phyloP scores from a whole-genome alignment of 2,888 invertebrate species.

The Eupsilia transversa region DNA sequence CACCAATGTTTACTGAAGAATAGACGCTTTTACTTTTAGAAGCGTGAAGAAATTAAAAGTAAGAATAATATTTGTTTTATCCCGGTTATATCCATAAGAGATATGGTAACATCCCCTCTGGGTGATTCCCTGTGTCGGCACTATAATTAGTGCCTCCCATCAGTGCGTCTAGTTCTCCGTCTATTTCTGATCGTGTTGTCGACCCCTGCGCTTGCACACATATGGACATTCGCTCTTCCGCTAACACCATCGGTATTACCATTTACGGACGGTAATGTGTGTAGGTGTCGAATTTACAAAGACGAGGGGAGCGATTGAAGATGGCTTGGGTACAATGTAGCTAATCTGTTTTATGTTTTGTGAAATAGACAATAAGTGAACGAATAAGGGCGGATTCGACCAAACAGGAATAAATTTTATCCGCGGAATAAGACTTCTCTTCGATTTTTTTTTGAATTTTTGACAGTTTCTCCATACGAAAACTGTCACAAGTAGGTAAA shows the following conservation, averaged over 20 bases:
- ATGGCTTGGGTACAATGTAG: slow-evolving; percentile 9
- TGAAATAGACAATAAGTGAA: background rate
- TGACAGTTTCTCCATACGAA: too few species aligned
- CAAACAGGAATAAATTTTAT: too few species aligned
- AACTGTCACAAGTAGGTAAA: too few species aligned
- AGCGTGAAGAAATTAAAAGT: slow-evolving; percentile 49
- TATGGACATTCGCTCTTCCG: slow-evolving; percentile 75
- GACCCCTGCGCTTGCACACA: slow-evolving; percentile 77
- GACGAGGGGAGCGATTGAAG: slow-evolving; percentile 48
- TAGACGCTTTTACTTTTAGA: slow-evolving; percentile 18
- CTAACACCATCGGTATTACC: slow-evolving; percentile 68
- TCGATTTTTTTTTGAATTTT: too few species aligned
- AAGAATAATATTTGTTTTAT: slow-evolving; percentile 62
- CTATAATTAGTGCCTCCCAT: slow-evolving; percentile 77
- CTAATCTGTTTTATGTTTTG: background rate
- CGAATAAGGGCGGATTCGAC: too few species aligned
- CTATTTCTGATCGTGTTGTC: slow-evolving; percentile 84
- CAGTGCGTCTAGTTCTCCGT: slow-evolving; percentile 75
- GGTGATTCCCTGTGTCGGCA: slow-evolving; percentile 68
- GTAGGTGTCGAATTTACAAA: slow-evolving; percentile 65
- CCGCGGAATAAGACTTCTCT: too few species aligned
- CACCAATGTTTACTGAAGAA: slow-evolving; percentile 26
- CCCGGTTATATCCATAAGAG: slow-evolving; percentile 23
- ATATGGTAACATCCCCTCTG: slow-evolving; percentile 62
- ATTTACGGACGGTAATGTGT: slow-evolving; percentile 66